Evolutionary conservation across 2,797 vertebrate species (phyloP).

Genomic region (Melanotaenia trifasciata): DNA sequence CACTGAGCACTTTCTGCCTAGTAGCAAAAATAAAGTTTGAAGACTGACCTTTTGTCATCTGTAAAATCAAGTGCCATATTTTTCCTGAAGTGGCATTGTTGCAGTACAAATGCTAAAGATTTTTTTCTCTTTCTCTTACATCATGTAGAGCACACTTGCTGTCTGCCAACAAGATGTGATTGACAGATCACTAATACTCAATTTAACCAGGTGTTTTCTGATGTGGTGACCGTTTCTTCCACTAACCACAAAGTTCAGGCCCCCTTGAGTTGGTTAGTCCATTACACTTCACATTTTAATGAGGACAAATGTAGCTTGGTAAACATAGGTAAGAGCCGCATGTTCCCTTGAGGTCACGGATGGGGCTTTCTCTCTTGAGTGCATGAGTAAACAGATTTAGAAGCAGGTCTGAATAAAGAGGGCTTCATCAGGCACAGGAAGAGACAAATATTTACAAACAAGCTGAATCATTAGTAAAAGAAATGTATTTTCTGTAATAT

Average conservation of each 20-base stretch:
- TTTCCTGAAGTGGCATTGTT: neutral
- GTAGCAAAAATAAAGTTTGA: slow-evolving; percentile 8
- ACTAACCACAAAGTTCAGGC: slow-evolving; percentile 45
- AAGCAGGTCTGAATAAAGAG: slow-evolving; percentile 31
- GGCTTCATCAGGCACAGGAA: neutral
- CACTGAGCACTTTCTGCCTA: slow-evolving; percentile 4
- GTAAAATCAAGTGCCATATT: neutral
- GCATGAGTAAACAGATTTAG: slow-evolving; percentile 44
- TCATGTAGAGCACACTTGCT: neutral
- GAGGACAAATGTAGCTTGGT: slow-evolving; percentile 59
- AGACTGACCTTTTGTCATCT: slow-evolving; percentile 8
- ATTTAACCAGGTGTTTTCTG: slow-evolving; percentile 23
- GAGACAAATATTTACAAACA: slow-evolving; percentile 59
- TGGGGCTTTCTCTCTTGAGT: slow-evolving; percentile 27
- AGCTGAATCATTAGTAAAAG: slow-evolving; percentile 23
- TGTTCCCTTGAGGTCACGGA: slow-evolving; percentile 49
- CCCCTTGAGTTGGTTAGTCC: slow-evolving; percentile 44
- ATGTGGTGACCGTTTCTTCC: slow-evolving; percentile 54
- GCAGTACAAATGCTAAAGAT: neutral
- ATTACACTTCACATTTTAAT: slow-evolving; percentile 67
- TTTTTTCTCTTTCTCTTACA: neutral
- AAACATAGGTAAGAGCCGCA: slow-evolving; percentile 61
- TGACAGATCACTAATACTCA: slow-evolving; percentile 16
- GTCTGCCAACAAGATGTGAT: slow-evolving; percentile 4
- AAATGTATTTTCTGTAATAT: slow-evolving; percentile 17